Base-by-base conservation (phyloP, 2,797 vertebrate genomes). In the Bradypodion pumilum region DNA sequence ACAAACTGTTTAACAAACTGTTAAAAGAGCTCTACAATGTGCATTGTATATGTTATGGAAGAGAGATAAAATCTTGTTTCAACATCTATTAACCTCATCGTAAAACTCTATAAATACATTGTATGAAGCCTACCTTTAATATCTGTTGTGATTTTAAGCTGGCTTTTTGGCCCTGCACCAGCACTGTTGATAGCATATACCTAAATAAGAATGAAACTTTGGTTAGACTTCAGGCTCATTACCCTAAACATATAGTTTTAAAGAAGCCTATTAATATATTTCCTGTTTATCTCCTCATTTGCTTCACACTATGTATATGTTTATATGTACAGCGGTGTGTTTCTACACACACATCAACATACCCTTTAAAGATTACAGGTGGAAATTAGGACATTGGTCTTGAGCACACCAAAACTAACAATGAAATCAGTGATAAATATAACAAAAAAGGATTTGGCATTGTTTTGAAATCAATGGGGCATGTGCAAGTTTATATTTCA, bases 181-280 rank as follows among this genome's bases (percentile, higher is more conserved):
- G 97, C 98, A 60, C 97, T 95, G 49, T 99, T 99, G 88, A 97
- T 96, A 29, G 98, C 99, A 90, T 97, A 98, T 85, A 99, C 97
- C 99, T 89, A 84, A 95, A 94, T 88, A 81, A 40, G 0, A 2
- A 87, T 46, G 27, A 82, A 87, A 2, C 66, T 81, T 80, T 46
- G 16, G 84, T 69, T 79, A 76, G 10, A 23, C 76, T 90, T 76
- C 76, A 23, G 60, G 42, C 37, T 59, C 32, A 12, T 52, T 86
- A 2, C 74, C n/a, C 32, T 65, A 56, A 40, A 74, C 80, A 74
- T 42, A 78, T 19, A 72, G 0, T 35, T 4, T 37, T 77, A 72
- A 80, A 86, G 83, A 13, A 0, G 76, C 69, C 2, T 82, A 72
- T 2, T 40, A 83, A 76, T 56, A 29, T 40, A 12, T 37, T 66